Evolutionary conservation across 2,113 vertebrate species (phyloP).

Genomic region (Boleophthalmus pectinirostris): DNA sequence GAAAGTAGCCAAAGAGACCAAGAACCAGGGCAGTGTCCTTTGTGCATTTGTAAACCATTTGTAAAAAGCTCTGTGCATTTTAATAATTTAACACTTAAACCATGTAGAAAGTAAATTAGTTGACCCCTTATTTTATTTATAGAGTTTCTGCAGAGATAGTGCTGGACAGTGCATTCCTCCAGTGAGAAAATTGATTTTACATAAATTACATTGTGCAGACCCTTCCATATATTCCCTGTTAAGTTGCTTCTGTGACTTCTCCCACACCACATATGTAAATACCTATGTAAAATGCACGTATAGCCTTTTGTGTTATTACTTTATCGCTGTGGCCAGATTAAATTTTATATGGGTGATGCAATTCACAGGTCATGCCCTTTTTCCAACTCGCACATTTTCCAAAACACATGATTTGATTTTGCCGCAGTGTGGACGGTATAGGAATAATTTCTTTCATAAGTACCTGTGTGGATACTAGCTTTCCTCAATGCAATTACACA

Average conservation of each 20-base stretch:
- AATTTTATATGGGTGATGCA: constrained; percentile 23
- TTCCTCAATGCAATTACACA: constrained; percentile 10
- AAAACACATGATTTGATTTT: constrained; percentile 15
- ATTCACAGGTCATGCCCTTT: constrained; percentile 10
- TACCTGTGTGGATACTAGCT: constrained; percentile 27
- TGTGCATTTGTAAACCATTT: constrained; percentile 16
- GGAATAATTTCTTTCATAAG: constrained; percentile 15
- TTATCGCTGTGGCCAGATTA: constrained; percentile 17
- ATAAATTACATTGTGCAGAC: background rate
- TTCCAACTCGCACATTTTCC: constrained; percentile 9
- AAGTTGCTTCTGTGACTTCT: background rate
- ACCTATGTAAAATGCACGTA: constrained; percentile 17
- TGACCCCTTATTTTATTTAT: constrained; percentile 27
- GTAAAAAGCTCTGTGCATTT: constrained; percentile 26
- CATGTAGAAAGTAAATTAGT: constrained; percentile 8
- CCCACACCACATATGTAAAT: constrained; percentile 20
- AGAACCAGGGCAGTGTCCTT: constrained; percentile 4
- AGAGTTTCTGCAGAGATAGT: constrained; percentile 16
- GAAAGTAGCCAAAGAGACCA: constrained; percentile 9
- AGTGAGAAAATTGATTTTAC: constrained; percentile 23
- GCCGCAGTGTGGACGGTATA: constrained; percentile 10
- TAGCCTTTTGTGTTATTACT: constrained; percentile 14
- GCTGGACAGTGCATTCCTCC: constrained; percentile 6
- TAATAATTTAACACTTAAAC: constrained; percentile 15
- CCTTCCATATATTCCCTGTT: constrained; percentile 7